Base-by-base conservation (phyloP, 2,888 invertebrate species). In the Thyatira batis region DNA sequence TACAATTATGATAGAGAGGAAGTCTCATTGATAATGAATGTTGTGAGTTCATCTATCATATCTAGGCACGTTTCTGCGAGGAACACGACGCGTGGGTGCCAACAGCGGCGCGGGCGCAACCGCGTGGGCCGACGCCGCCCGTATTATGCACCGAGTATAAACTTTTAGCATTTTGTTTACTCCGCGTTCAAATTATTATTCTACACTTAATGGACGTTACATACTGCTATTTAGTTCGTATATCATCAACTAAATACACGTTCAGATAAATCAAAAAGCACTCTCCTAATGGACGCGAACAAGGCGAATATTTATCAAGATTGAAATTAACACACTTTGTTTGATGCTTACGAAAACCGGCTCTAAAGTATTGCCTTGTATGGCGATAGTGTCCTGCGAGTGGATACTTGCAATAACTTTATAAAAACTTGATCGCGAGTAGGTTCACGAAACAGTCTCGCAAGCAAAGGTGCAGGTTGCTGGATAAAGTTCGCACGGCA, bases 391-490 rank as follows among this genome's bases (percentile, higher is more conserved):
- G 82, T 84, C 84, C 79, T 82, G 84, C 82, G 82, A 82, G 79
- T 84, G 76, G 75, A 79, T 78, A 84, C 85, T 84, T 84, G 82
- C 82, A 75, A 82, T 85, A 81, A 76, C 76, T 78, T 73, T 66
- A 78, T 78, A 89, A 90, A 89, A 89, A 90, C 80, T 85, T 85
- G 86, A 85, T 85, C 84, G 70, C 69, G 75, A 73, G 69, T 80
- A 82, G n/a, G n/a, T n/a, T n/a, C 82, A 83, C 87, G 83, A 88
- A 89, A 85, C 76, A 74, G 73, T 82, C 79, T 80, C 76, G 84
- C 84, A 81, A 83, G 81, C 73, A 48, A 48, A 70, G 63, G 72
- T 67, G 73, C 78, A 69, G 78, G 76, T 73, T 68, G 78, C 72
- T 78, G 81, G 73, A 80, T 78, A 81, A 85, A 84, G 80, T 86